Conservation (phyloP, 2,888 invertebrate species). For the Melieria picta region DNA sequence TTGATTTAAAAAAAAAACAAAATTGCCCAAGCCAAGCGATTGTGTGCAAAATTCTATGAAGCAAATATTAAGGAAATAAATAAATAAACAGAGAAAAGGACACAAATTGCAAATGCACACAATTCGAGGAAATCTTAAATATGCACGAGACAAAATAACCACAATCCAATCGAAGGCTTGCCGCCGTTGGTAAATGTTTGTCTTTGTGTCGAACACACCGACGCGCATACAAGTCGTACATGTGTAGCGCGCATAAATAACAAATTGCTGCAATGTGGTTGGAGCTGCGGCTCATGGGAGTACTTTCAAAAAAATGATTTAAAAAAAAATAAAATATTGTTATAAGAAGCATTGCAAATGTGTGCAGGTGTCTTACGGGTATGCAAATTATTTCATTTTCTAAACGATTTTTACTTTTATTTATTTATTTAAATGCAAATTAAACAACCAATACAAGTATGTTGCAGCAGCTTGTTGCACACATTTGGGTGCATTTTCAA, state of each 20-base stretch:
- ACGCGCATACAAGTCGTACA: no score
- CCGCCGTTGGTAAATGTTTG: constrained; percentile 33
- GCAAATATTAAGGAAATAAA: not conserved
- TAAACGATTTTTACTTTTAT: constrained; percentile 10
- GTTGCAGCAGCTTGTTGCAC: not conserved
- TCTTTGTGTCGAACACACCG: not conserved
- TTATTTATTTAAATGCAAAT: not conserved
- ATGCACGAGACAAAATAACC: not conserved
- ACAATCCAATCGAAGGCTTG: not conserved
- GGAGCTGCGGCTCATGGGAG: not conserved
- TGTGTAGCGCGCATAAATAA: not conserved
- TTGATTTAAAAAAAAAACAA: no score
- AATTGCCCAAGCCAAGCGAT: no score
- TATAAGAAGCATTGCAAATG: constrained; percentile 19
- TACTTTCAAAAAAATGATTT: constrained; percentile 24
- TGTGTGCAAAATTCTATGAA: no score
- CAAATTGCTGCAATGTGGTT: constrained; percentile 5
- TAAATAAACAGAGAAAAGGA: not conserved
- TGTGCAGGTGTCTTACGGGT: constrained; percentile 17
- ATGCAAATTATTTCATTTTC: constrained; percentile 13
- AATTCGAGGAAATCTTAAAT: not conserved
- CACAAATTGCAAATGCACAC: not conserved
- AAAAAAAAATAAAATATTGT: constrained; percentile 21
- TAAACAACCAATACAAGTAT: not conserved
- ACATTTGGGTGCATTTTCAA: no score